Evolutionary conservation across 2,113 vertebrate species (phyloP), one percentile per base, ranked within the genome.

Genomic region (Pseudopipra pipra): DNA sequence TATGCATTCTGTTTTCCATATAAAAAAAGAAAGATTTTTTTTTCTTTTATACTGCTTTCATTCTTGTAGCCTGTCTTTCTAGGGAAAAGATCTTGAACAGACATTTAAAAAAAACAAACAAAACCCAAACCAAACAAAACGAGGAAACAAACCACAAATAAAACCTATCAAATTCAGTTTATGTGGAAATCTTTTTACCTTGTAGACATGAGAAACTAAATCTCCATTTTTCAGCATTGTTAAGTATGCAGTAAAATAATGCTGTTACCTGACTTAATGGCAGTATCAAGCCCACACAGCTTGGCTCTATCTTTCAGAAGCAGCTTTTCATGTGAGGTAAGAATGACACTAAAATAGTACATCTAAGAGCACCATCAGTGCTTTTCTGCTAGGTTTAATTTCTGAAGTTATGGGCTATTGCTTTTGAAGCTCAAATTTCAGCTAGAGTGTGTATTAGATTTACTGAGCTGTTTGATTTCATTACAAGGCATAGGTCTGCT

Each of bases 401-500:
- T 95, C 70, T 90, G 91, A 85, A 90, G 79, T 77, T 95, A 79
- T 63, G 67, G 75, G 68, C 87, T 88, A 62, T 75, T 95, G 71
- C 91, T 93, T 89, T 92, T 94, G 83, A 89, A 94, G 83, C 91
- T 93, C 39, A 75, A 0, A 82, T 96, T 97, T 92, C 74, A 82
- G 23, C 56, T 61, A 3, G 44, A 92, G 61, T 61, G 41, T 87
- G 14, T 62, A 68, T 93, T 95, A 87, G 91, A 66, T 94, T 89
- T 94, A 84, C 76, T 83, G 93, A 95, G 92, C 81, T 90, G 87
- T 95, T 93, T 94, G 93, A 92, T 95, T 96, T 95, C 87, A 86
- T 93, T 93, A 49, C 54, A 83, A 95, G 84, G 78, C 77, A 35
- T 11, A 56, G 87, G 55, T 95, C 70, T 95, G 77, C 83, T 78